These are phyloP conservation scores for Argya squamiceps DNA, from an alignment of 2,797 vertebrate genomes.

Conservation along the genomic window DNA sequence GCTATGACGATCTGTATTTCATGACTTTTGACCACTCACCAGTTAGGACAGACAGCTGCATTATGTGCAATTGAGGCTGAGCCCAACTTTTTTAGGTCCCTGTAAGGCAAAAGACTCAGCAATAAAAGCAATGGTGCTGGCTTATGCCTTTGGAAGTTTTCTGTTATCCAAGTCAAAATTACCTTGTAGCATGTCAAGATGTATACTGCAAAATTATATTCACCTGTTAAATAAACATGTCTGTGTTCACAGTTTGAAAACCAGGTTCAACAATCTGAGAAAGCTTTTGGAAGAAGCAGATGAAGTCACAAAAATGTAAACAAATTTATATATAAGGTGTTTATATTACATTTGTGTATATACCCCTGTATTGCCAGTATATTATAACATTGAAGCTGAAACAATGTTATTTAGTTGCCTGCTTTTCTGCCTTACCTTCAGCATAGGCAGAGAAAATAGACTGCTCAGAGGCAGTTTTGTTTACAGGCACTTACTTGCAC, in stretches of 20 bases:
- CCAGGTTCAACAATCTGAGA: not conserved
- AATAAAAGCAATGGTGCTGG: not conserved
- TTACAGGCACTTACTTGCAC: not conserved
- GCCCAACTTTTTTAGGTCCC: accelerated
- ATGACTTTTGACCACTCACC: not conserved
- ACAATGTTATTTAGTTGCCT: not conserved
- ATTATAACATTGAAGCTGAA: not conserved
- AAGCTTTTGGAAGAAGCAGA: not conserved
- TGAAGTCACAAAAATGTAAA: not conserved
- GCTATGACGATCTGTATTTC: not conserved
- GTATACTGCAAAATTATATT: not conserved
- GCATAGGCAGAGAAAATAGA: conserved; percentile 17
- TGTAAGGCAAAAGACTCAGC: not conserved
- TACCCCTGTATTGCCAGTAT: not conserved
- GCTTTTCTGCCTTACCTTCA: not conserved
- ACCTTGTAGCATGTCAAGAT: not conserved
- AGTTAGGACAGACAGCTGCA: not conserved
- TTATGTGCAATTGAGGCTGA: not conserved
- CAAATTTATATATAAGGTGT: not conserved
- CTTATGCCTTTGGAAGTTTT: not conserved
- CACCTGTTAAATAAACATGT: not conserved
- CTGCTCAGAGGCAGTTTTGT: not conserved
- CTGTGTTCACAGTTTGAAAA: not conserved
- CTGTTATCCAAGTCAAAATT: not conserved
- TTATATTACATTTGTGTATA: not conserved